Base-by-base conservation (phyloP, 2,888 invertebrate genomes). In the Erebia epiphron region DNA sequence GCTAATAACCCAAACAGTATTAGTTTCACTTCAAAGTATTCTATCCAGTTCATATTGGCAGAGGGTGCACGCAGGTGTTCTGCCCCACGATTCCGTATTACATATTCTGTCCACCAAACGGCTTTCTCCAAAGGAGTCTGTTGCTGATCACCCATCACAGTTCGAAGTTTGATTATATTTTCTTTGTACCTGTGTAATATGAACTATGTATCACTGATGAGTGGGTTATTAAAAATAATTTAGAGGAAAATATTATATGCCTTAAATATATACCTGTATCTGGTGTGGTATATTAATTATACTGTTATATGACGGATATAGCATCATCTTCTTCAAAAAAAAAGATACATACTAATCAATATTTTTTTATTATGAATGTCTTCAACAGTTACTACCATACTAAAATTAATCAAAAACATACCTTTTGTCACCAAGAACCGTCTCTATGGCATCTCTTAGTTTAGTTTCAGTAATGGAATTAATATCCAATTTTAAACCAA, bases 401-500 rank as follows among this genome's bases (percentile, higher is more conserved):
- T 43, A 43, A 43, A 43, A 8, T 43, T 4, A 52, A 16, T 13
- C 16, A 16, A 64, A 35, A 50, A 61, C 64, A 57, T 63, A 85
- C 85, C 77, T 80, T 7, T 76, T 63, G 70, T 81, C 73, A 41
- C 64, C 56, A 49, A 81, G 72, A 1, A 82, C 70, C n/a, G 69
- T 77, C 1, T 74, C 70, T 13, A 84, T 83, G 10, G 83, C 75
- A n/a, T 76, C 68, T 63, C 58, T 77, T 0, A 88, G 71, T 35
- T 70, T 58, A 1, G 81, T 75, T 52, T 80, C 82, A 0, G 79
- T 81, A 0, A 87, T 46, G 0, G 76, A 75, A 1, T 80, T 76
- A 46, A 82, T 74, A 57, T 85, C 80, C 1, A 90, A 66, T 50
- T 75, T 73, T 1, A 82, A 11, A 1, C 89, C 90, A 61, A 88